Base-by-base conservation (phyloP, 2,888 invertebrate species). In the Dynastes hyllus region DNA sequence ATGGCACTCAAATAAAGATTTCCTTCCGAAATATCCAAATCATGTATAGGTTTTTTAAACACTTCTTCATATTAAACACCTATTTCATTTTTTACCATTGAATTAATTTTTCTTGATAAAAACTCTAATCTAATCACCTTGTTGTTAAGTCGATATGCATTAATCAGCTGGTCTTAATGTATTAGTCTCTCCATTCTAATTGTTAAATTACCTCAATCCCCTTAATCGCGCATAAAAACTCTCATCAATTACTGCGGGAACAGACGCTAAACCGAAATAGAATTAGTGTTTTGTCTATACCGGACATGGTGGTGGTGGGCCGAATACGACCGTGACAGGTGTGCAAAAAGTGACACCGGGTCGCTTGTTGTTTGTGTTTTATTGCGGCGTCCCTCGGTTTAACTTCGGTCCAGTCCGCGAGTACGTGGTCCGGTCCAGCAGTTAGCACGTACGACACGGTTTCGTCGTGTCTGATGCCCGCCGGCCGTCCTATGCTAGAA, bases 221-320 rank as follows among this genome's bases (percentile, higher is more conserved):
- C n/a, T 29, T 29, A 32, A 29, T 63, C 29, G 29, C 63, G 27
- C 63, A 32, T 11, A 63, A 16, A 22, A 32, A 32, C 8, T 22
- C 6, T 16, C 22, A 55, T n/a, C 55, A 55, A 55, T 55, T 55
- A 55, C 32, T 63, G n/a, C 63, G 27, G 78, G 78, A 3, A 32
- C 63, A 63, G 32, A 63, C 29, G 13, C 32, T 9, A 63, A 40
- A 67, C 22, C 45, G 45, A 81, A 81, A 81, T 81, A 79, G 80
- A 81, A 78, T 80, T 81, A 69, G 76, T 63, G 78, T 81, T 81
- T 81, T 80, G 77, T 70, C 75, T 67, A 40, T 45, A n/a, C 45
- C 4, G 77, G 76, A 80, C 80, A 79, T 80, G 78, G 79, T 50
- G 78, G 51, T 5, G 29, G 29, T 32, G 53, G 22, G 16, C 8